phyloP scores from a whole-genome alignment of 1,140 invertebrate species.

The Bombus superbus region DNA sequence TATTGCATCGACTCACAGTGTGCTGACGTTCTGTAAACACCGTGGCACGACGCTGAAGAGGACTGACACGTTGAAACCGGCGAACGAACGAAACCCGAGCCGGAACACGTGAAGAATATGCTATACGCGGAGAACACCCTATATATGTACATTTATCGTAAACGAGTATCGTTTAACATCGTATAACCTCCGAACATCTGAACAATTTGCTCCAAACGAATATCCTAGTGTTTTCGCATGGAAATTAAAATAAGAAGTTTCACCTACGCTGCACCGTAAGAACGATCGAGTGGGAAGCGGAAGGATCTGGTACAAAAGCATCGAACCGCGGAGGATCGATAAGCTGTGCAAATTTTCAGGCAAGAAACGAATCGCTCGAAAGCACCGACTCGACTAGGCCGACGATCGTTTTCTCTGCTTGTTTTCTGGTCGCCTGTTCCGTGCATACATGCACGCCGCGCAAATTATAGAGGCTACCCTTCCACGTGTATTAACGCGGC shows the following conservation, averaged over 20 bases:
- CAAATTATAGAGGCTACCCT: slow-evolving; percentile 49
- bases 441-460: not conserved
- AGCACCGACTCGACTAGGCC: slow-evolving; percentile 40
- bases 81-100: not conserved
- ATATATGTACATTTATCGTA: too few relatives aligned
- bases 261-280: not conserved
- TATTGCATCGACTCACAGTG: not conserved
- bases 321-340: not conserved
- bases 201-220: not conserved
- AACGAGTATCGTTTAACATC: not conserved
- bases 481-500: slow-evolving; percentile 31
- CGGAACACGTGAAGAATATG: too few relatives aligned
- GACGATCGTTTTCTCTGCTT: slow-evolving; percentile 31
- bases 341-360: not conserved
- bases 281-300: not conserved
- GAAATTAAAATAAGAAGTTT: not conserved
- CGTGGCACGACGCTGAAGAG: not conserved
- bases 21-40: slow-evolving; percentile 28
- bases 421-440: slow-evolving; percentile 45
- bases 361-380: slow-evolving; percentile 31
- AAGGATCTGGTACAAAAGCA: not conserved
- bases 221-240: too few relatives aligned
- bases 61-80: not conserved
- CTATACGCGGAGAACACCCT: too few relatives aligned
- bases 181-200: too few relatives aligned